Percentiles rank a stretch among this genome's conserved stretches.
These are phyloP conservation scores for Girardinus metallicus DNA, from an alignment of 2,797 vertebrate species.

Conservation along the genomic window DNA sequence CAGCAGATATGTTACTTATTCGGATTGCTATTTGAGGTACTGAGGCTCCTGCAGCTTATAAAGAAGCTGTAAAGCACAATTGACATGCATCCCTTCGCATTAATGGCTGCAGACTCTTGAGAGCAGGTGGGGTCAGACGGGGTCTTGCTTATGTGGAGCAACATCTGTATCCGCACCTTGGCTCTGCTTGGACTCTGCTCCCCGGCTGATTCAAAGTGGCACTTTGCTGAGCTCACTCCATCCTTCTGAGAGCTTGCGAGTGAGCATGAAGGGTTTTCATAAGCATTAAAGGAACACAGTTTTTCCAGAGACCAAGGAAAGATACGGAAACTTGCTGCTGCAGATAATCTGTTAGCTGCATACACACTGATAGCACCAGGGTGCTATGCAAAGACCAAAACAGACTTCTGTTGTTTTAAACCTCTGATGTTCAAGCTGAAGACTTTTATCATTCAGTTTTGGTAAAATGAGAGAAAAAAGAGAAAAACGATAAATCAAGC, in stretches of 20 bases:
- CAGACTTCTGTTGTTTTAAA: not conserved
- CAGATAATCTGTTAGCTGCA: constrained; percentile 10
- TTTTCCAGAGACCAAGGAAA: not conserved
- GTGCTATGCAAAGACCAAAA: not conserved
- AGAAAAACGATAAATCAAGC: no score
- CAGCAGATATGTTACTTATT: not conserved
- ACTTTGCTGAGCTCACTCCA: constrained; percentile 58
- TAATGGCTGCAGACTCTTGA: constrained; percentile 16
- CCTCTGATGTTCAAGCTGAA: not conserved
- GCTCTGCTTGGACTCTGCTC: not conserved
- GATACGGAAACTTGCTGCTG: constrained; percentile 8
- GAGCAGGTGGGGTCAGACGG: constrained; percentile 27
- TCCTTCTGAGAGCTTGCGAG: constrained; percentile 23
- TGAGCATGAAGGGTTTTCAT: constrained; percentile 43
- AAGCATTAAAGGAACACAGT: constrained; percentile 34
- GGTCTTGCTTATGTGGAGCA: constrained; percentile 28
- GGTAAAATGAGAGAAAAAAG: no score
- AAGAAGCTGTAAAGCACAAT: constrained; percentile 13
- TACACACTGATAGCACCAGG: not conserved
- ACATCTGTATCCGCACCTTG: constrained; percentile 41
- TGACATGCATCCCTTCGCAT: constrained; percentile 19
- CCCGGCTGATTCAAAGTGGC: constrained; percentile 55
- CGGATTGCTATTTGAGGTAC: not conserved
- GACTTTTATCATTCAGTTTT: no score
- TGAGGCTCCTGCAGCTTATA: not conserved